Conservation (phyloP, 1,140 invertebrate genomes). For the Hermatobates lingyangjiaoensis region DNA sequence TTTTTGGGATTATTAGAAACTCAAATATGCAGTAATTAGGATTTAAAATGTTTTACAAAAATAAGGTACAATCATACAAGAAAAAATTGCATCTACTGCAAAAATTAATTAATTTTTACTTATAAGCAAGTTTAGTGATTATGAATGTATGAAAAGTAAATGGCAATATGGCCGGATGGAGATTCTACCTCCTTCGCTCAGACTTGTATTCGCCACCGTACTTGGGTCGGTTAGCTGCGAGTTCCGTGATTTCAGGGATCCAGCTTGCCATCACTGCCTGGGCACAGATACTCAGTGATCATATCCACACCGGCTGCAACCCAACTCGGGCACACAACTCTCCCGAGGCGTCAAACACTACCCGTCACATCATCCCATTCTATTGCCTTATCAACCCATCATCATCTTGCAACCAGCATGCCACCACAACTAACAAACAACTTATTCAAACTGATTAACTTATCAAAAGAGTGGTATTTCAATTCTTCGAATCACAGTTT, state of each 20-base stretch:
- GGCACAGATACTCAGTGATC: too few species aligned
- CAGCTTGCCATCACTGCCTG: constrained; percentile 96
- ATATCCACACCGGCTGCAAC: too few species aligned
- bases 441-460: too few species aligned
- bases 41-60: constrained; percentile 8
- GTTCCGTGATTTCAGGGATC: constrained; percentile 97
- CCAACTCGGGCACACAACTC: too few species aligned
- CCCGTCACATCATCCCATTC: too few species aligned
- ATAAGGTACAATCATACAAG: constrained; percentile 9
- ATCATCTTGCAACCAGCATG: too few species aligned
- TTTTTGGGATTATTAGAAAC: constrained; percentile 4
- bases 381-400: too few species aligned
- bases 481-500: too few species aligned
- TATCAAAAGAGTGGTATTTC: too few species aligned
- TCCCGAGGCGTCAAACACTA: too few species aligned
- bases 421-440: too few species aligned
- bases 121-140: constrained; percentile 12
- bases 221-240: constrained; percentile 91
- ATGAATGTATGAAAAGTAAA: constrained; percentile 14
- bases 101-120: constrained; percentile 13
- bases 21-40: constrained; percentile 8
- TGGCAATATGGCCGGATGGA: too few species aligned
- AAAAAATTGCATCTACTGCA: constrained; percentile 11
- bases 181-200: constrained; percentile 82
- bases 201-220: constrained; percentile 95